A percentile compares a stretch with the other conserved stretches of the same genome.
These are phyloP conservation scores for Saguinus midas DNA, from an alignment of 2,113 vertebrate genomes.

Conservation along the genomic window DNA sequence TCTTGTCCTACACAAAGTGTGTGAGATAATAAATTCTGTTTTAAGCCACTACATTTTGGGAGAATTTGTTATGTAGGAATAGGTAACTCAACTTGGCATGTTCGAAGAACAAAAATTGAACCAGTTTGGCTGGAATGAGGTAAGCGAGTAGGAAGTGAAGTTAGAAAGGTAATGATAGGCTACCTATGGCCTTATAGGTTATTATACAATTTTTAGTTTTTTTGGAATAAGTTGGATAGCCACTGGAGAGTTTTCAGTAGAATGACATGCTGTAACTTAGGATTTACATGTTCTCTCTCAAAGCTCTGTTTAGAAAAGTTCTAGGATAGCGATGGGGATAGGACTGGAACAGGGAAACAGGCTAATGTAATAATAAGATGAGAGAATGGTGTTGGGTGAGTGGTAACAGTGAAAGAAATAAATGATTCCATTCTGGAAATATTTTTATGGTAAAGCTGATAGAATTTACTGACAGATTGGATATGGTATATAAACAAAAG, in stretches of 20 bases:
- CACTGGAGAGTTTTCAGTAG: neutral
- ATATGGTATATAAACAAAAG: neutral
- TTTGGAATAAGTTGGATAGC: neutral
- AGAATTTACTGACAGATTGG: neutral
- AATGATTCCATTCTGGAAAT: neutral
- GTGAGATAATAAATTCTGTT: neutral
- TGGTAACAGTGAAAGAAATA: neutral
- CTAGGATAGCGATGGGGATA: neutral
- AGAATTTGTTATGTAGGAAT: neutral
- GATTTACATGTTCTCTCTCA: neutral
- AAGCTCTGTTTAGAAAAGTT: neutral
- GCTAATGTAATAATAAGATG: neutral
- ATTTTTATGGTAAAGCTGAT: neutral
- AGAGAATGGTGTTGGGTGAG: neutral
- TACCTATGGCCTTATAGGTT: neutral
- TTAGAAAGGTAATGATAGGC: neutral
- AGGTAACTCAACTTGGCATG: neutral
- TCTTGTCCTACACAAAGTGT: neutral
- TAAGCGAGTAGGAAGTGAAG: neutral
- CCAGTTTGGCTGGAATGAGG: neutral
- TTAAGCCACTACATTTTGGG: neutral
- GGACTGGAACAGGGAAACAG: neutral
- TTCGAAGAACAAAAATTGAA: neutral
- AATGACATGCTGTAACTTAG: neutral
- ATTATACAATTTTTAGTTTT: neutral